Conservation (phyloP, 2,888 invertebrate species). For the Pollenia labialis region DNA sequence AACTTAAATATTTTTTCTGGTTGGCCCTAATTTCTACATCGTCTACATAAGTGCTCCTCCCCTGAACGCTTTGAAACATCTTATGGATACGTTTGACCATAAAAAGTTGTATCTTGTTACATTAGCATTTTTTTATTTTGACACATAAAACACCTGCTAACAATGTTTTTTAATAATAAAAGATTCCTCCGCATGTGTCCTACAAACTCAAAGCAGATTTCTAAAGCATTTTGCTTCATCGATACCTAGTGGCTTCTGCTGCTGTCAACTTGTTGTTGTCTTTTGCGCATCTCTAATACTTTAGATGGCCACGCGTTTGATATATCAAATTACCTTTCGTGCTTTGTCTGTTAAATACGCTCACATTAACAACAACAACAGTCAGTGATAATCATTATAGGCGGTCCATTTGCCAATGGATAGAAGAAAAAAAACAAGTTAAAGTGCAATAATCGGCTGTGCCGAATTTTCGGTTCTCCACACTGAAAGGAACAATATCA, state of each 20-base stretch:
- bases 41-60: constrained; percentile 16
- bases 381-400: constrained; percentile 46
- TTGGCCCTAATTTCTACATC: constrained; percentile 27
- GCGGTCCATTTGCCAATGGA: constrained; percentile 65
- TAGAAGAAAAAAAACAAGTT: not conserved
- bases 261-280: constrained; percentile 40
- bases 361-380: constrained; percentile 34
- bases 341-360: constrained; percentile 50
- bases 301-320: constrained; percentile 69
- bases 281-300: constrained; percentile 28
- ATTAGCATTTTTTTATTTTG: constrained; percentile 25
- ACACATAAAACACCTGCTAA: constrained; percentile 68
- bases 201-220: not conserved
- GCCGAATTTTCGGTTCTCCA: no score
- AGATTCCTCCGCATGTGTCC: not conserved
- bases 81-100: constrained; percentile 2
- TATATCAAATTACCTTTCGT: constrained; percentile 65
- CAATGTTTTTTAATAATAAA: not conserved
- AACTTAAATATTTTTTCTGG: not conserved
- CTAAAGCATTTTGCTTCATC: not conserved
- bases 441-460: not conserved
- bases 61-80: constrained; percentile 28
- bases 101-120: constrained; percentile 49
- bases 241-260: constrained; percentile 56
- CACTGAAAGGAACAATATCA: no score